Evolutionary conservation across 2,113 vertebrate genomes (phyloP).

Genomic region (Zeus faber): DNA sequence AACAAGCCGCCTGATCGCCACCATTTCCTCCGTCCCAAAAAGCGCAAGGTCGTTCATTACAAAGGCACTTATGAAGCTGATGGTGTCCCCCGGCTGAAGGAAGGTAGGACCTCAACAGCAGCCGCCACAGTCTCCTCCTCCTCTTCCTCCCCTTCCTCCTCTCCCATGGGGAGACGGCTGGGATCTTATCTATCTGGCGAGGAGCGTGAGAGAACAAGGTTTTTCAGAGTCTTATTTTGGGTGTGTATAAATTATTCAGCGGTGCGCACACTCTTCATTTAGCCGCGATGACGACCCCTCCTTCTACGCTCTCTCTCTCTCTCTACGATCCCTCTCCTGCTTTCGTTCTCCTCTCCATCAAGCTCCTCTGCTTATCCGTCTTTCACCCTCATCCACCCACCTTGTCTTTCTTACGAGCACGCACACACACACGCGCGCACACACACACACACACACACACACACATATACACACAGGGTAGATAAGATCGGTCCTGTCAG

Average conservation of each 20-base stretch:
- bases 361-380: slow-evolving; percentile 44
- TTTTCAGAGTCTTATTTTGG: slow-evolving; percentile 66
- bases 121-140: slow-evolving; percentile 20
- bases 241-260: slow-evolving; percentile 72
- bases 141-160: slow-evolving; percentile 45
- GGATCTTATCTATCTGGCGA: slow-evolving; percentile 51
- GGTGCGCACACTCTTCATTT: slow-evolving; percentile 51
- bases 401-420: background rate
- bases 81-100: slow-evolving; percentile 23
- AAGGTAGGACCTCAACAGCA: slow-evolving; percentile 28
- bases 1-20: too few relatives aligned
- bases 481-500: slow-evolving; percentile 65
- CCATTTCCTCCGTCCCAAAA: too few relatives aligned
- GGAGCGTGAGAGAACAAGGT: slow-evolving; percentile 45
- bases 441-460: slow-evolving; percentile 12
- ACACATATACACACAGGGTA: slow-evolving; percentile 19
- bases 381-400: slow-evolving; percentile 33
- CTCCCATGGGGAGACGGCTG: slow-evolving; percentile 30
- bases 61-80: slow-evolving; percentile 25
- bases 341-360: slow-evolving; percentile 37
- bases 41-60: slow-evolving; percentile 60
- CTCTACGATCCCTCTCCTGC: slow-evolving; percentile 39
- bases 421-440: slow-evolving; percentile 2
- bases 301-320: slow-evolving; percentile 29
- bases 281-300: slow-evolving; percentile 57